Evolutionary conservation across 2,888 invertebrate species (phyloP).

Genomic region (Dasypolia templi): DNA sequence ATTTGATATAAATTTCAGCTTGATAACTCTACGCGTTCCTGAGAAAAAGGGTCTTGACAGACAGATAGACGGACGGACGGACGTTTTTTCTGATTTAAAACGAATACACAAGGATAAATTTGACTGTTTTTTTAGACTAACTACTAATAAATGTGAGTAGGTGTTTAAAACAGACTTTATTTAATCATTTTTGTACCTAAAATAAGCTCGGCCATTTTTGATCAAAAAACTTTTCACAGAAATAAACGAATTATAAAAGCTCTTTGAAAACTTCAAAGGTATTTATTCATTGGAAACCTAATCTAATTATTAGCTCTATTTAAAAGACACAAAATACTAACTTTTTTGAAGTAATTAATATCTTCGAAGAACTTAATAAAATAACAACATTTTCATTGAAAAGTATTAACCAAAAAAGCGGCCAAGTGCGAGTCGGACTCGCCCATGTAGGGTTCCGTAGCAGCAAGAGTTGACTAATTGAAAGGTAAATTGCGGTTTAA

Average conservation of each 20-base stretch:
- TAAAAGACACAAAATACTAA: background rate
- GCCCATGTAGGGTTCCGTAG: too few relatives aligned
- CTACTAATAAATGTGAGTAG: background rate
- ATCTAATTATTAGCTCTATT: background rate
- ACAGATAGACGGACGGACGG: too few relatives aligned
- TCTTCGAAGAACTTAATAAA: background rate
- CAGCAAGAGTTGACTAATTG: too few relatives aligned
- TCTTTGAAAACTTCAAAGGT: slow-evolving; percentile 1
- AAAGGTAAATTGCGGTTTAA: too few relatives aligned
- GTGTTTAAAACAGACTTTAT: background rate
- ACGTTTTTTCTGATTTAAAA: background rate
- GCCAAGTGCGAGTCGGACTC: too few relatives aligned
- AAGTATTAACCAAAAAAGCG: background rate
- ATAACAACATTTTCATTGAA: background rate
- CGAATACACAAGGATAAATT: background rate
- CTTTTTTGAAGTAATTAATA: background rate
- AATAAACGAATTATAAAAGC: slow-evolving; percentile 10
- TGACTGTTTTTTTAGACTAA: background rate
- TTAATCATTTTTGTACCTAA: background rate
- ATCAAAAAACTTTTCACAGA: background rate
- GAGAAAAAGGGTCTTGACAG: too few relatives aligned
- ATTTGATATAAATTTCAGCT: too few relatives aligned
- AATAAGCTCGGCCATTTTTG: background rate
- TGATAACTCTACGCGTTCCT: too few relatives aligned
- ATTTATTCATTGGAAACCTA: background rate